phyloP scores from a whole-genome alignment of 2,797 vertebrate genomes.

The Parambassis ranga region DNA sequence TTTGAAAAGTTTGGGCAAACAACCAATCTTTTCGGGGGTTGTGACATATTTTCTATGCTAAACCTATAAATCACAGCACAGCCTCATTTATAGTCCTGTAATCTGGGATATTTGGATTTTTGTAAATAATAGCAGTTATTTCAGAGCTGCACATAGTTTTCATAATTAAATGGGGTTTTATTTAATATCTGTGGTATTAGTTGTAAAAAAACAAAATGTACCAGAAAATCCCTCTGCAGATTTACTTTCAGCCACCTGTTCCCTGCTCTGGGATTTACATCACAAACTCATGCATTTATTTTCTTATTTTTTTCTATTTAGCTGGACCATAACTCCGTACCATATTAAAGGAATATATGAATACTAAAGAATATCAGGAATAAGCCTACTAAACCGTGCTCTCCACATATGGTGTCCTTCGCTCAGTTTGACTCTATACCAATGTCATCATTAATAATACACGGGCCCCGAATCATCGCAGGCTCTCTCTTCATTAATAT shows the following conservation, averaged over 20 bases:
- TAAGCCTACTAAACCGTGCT: background rate
- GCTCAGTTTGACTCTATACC: conserved; percentile 46
- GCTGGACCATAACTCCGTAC: too few relatives aligned
- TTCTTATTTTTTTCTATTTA: too few relatives aligned
- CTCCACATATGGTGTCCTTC: conserved; percentile 47
- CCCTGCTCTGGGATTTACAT: conserved; percentile 2
- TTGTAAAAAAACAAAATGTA: background rate
- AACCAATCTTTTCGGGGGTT: background rate
- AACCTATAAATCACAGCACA: conserved; percentile 1
- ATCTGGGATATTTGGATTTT: conserved; percentile 7
- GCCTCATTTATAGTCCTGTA: conserved; percentile 10
- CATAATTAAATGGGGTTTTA: background rate
- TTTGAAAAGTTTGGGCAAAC: background rate
- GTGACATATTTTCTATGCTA: background rate
- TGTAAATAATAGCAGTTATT: background rate
- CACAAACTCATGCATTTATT: background rate
- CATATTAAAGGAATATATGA: background rate
- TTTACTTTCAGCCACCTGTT: conserved; percentile 9
- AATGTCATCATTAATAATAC: conserved; percentile 61
- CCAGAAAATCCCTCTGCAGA: conserved; percentile 1
- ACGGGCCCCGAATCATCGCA: conserved; percentile 30
- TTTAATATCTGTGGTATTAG: conserved; percentile 15
- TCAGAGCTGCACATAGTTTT: conserved; percentile 7
- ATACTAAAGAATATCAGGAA: background rate
- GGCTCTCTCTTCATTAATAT: conserved; percentile 57